These are phyloP conservation scores for Aspiorhynchus laticeps DNA, from an alignment of 2,113 vertebrate species.

Conservation along the genomic window DNA sequence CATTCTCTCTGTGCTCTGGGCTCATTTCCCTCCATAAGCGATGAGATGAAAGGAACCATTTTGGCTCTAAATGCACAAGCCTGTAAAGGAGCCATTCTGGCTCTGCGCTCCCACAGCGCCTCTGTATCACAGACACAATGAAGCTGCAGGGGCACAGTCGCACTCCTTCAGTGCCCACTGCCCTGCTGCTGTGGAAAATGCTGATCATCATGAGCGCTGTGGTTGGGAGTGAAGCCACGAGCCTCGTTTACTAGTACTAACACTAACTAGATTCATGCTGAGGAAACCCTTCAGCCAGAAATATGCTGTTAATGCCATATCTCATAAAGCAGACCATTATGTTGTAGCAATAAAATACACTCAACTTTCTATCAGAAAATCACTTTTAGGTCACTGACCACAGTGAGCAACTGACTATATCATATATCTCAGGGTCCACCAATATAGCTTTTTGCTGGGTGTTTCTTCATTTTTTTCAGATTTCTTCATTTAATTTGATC, in stretches of 20 bases:
- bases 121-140: background rate
- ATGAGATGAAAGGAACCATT: constrained; percentile 13
- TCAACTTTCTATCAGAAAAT: too few relatives aligned
- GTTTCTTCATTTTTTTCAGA: too few relatives aligned
- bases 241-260: background rate
- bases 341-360: background rate
- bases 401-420: background rate
- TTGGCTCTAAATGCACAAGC: background rate
- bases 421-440: background rate
- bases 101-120: background rate
- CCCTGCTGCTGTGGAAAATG: background rate
- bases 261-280: background rate
- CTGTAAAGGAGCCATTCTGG: constrained; percentile 11
- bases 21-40: background rate
- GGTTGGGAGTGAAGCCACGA: background rate
- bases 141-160: background rate
- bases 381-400: background rate
- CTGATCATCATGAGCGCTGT: background rate
- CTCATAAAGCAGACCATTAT: background rate
- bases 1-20: background rate
- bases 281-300: background rate
- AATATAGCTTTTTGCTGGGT: background rate
- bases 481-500: background rate
- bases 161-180: background rate
- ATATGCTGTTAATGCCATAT: background rate